Conservation (phyloP, 1,140 invertebrate species). For the Drosophila parabipectinata region DNA sequence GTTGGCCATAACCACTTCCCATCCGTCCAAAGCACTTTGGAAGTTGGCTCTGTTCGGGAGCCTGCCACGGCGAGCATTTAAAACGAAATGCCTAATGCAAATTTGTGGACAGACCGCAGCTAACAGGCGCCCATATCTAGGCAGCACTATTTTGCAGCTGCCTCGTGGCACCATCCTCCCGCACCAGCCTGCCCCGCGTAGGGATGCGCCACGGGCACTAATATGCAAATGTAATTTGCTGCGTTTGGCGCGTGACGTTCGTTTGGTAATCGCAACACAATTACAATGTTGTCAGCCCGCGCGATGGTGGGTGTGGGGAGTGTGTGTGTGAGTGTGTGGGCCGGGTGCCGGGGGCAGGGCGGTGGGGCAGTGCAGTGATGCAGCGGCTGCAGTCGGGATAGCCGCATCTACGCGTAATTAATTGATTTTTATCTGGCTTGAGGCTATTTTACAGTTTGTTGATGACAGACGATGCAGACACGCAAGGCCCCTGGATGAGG, state of each 20-base stretch:
- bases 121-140: conserved; percentile 48
- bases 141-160: conserved; percentile 11
- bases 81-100: conserved; percentile 80
- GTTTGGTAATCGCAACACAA: conserved; percentile 81
- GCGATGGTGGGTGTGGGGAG: conserved; percentile 16
- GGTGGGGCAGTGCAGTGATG: conserved; percentile 10
- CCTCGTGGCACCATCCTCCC: not conserved
- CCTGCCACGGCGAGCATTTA: conserved; percentile 62
- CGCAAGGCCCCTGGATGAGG: conserved; percentile 20
- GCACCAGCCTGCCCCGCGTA: no score
- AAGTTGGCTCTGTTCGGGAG: no score
- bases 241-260: conserved; percentile 80
- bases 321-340: conserved; percentile 17
- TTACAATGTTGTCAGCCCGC: conserved; percentile 74
- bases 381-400: conserved; percentile 34
- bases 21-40: no score
- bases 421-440: conserved; percentile 83
- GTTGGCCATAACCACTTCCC: no score
- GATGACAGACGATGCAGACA: conserved; percentile 81
- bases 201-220: conserved; percentile 50
- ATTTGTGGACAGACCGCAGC: conserved; percentile 57
- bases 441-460: conserved; percentile 84
- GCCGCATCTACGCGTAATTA: conserved; percentile 80
- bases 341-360: conserved; percentile 7
- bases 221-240: conserved; percentile 82